These are phyloP conservation scores for Drosophila erecta DNA, from an alignment of 1,140 invertebrate genomes.

Conservation along the genomic window DNA sequence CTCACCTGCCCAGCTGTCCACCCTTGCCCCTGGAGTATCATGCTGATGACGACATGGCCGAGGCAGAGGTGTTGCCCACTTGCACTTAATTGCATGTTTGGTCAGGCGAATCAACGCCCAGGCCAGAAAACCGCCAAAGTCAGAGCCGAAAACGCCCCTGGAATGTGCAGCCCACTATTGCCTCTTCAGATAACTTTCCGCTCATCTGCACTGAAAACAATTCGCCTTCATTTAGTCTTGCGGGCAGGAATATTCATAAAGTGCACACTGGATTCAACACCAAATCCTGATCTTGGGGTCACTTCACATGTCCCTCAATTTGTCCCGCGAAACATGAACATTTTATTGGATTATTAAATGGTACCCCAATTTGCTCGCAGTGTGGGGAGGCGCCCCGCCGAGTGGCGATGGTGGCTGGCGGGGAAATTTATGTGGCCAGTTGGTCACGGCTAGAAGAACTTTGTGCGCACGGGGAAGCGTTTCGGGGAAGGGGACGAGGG, in stretches of 20 bases:
- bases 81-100: slow-evolving; percentile 77
- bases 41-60: slow-evolving; percentile 6
- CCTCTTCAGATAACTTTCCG: slow-evolving; percentile 11
- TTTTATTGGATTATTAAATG: too few relatives aligned
- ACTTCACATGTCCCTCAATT: too few relatives aligned
- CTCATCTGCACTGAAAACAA: slow-evolving; percentile 2
- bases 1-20: slow-evolving; percentile 35
- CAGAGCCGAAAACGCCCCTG: slow-evolving; percentile 56
- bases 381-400: slow-evolving; percentile 34
- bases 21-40: slow-evolving; percentile 11
- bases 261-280: too few relatives aligned
- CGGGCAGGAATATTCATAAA: too few relatives aligned
- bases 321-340: too few relatives aligned
- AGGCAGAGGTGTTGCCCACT: slow-evolving; percentile 69
- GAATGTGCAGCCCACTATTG: slow-evolving; percentile 47
- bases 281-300: too few relatives aligned
- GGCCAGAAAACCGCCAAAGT: slow-evolving; percentile 48
- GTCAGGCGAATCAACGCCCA: slow-evolving; percentile 69
- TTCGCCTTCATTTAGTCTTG: background rate
- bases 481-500: slow-evolving; percentile 1
- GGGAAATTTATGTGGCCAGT: slow-evolving; percentile 78
- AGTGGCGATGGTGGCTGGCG: slow-evolving; percentile 50
- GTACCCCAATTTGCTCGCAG: background rate
- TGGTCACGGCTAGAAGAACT: slow-evolving; percentile 31
- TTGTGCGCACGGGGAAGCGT: background rate